These are phyloP conservation scores for Mormyrus lacerda DNA, from an alignment of 2,113 vertebrate genomes.

Conservation along the genomic window DNA sequence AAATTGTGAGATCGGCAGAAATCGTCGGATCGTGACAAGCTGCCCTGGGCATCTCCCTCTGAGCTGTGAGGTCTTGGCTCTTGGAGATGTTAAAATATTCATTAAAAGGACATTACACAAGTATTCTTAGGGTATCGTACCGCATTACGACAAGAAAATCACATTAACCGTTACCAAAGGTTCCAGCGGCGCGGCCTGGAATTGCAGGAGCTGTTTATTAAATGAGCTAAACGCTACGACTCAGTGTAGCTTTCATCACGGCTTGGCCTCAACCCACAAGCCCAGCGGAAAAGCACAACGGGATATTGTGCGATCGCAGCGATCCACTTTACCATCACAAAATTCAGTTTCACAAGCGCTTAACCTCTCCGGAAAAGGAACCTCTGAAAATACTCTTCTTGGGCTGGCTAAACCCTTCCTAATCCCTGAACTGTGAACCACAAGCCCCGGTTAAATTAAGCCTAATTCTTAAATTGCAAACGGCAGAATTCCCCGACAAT, in stretches of 20 bases:
- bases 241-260: neutral
- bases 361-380: neutral
- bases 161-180: neutral
- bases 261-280: neutral
- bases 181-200: neutral
- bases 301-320: conserved; percentile 43
- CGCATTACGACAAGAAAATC: neutral
- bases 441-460: conserved; percentile 19
- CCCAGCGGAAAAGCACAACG: neutral
- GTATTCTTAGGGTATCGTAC: neutral
- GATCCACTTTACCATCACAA: conserved; percentile 42
- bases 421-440: conserved; percentile 12
- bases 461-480: conserved; percentile 9
- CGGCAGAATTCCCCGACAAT: conserved; percentile 18
- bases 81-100: neutral
- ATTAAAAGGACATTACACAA: neutral
- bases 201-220: neutral
- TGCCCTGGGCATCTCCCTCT: neutral
- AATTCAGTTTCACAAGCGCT: conserved; percentile 33
- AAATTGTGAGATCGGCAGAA: neutral
- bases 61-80: neutral
- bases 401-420: neutral
- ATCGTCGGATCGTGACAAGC: neutral
- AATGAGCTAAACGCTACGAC: neutral
- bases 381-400: neutral